phyloP scores from a whole-genome alignment of 1,140 invertebrate species.

The Drosophila lacertosa region DNA sequence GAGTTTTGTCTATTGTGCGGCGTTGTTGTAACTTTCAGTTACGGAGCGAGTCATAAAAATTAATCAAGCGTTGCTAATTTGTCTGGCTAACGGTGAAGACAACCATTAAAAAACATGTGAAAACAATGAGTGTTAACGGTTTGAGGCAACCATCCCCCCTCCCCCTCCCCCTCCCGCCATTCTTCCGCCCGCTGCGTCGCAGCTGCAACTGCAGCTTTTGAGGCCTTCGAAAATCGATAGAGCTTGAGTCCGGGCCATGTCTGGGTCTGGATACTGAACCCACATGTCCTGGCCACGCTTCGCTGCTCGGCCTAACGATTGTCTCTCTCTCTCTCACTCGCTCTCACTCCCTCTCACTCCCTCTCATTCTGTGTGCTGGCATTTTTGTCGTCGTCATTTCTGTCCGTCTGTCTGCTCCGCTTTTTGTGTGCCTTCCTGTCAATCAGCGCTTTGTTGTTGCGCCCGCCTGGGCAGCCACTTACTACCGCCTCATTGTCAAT shows the following conservation, averaged over 20 bases:
- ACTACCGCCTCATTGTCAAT: slow-evolving; percentile 78
- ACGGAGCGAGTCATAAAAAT: slow-evolving; percentile 60
- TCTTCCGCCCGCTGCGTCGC: slow-evolving; percentile 30
- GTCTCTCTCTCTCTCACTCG: no score
- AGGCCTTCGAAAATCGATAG: slow-evolving; percentile 61
- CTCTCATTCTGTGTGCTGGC: no score
- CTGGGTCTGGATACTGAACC: slow-evolving; percentile 20
- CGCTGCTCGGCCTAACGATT: slow-evolving; percentile 74
- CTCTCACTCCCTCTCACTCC: no score
- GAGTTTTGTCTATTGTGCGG: no score
- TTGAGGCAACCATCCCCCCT: no score
- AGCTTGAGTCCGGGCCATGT: slow-evolving; percentile 37
- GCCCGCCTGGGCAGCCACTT: slow-evolving; percentile 66
- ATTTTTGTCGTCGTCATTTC: slow-evolving; percentile 41
- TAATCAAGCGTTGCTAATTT: slow-evolving; percentile 77
- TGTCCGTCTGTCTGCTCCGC: not conserved
- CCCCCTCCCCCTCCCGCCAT: no score
- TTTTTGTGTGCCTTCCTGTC: slow-evolving; percentile 64
- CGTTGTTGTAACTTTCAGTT: slow-evolving; percentile 54
- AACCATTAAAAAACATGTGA: slow-evolving; percentile 39
- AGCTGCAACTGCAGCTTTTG: slow-evolving; percentile 54
- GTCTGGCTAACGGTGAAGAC: slow-evolving; percentile 44
- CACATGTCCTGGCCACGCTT: slow-evolving; percentile 72
- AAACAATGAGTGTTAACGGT: slow-evolving; percentile 37
- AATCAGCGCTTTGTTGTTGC: slow-evolving; percentile 77